phyloP scores from a whole-genome alignment of 2,797 vertebrate genomes.

The Leontocebus nigricollis region DNA sequence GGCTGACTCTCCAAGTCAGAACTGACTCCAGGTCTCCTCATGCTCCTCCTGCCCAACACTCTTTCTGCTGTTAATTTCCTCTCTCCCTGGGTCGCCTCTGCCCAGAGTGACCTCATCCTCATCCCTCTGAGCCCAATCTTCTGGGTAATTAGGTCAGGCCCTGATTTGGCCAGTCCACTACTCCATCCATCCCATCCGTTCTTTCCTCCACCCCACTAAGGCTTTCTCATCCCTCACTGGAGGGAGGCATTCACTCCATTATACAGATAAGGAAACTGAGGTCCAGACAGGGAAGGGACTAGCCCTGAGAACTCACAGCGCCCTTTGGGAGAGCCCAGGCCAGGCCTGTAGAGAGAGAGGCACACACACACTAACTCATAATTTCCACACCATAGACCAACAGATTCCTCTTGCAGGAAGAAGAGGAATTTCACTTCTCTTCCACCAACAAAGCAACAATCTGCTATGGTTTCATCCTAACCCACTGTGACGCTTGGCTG shows the following conservation, averaged over 20 bases:
- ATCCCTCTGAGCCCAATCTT: neutral
- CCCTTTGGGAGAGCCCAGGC: neutral
- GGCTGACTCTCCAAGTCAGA: neutral
- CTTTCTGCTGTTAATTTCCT: neutral
- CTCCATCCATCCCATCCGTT: neutral
- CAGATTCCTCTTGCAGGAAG: neutral
- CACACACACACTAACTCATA: neutral
- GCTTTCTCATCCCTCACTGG: neutral
- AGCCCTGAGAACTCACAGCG: neutral
- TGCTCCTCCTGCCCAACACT: accelerated
- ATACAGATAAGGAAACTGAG: neutral
- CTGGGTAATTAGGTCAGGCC: neutral
- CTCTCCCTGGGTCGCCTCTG: neutral
- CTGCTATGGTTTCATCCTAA: neutral
- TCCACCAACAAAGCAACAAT: neutral
- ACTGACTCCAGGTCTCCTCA: too few species aligned
- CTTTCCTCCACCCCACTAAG: neutral
- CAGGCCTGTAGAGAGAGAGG: neutral
- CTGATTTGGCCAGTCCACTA: neutral
- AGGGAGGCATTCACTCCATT: neutral
- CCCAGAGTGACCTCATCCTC: too few species aligned
- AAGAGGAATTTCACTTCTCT: neutral
- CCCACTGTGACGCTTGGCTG: accelerated
- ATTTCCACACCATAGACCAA: neutral
- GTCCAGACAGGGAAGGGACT: neutral